Evolutionary conservation across 2,113 vertebrate genomes (phyloP).

Genomic region (Siniperca chuatsi): DNA sequence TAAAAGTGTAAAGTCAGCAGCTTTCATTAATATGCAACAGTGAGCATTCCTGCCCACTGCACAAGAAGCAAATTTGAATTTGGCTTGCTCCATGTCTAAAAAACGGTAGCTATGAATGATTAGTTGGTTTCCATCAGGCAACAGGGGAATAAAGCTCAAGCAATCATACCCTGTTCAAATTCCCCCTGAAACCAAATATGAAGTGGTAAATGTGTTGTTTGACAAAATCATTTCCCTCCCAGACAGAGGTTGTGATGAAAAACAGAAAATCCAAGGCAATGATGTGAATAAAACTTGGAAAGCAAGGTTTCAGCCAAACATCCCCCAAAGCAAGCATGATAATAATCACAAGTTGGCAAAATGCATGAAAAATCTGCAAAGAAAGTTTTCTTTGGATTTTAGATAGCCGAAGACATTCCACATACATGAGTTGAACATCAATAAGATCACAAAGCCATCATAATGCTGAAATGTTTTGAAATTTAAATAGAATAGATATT

Average conservation of each 20-base stretch:
- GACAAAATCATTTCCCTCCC: conserved; percentile 49
- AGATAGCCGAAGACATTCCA: conserved; percentile 84
- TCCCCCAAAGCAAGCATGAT: conserved; percentile 66
- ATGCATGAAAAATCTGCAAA: conserved; percentile 71
- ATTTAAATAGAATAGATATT: background rate
- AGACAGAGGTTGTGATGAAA: conserved; percentile 65
- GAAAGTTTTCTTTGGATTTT: conserved; percentile 77
- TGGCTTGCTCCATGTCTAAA: conserved; percentile 70
- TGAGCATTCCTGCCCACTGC: background rate
- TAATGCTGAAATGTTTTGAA: conserved; percentile 39
- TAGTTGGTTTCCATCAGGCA: conserved; percentile 82
- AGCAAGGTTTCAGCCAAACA: conserved; percentile 72
- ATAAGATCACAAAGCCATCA: conserved; percentile 78
- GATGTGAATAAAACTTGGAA: conserved; percentile 64
- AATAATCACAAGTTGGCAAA: conserved; percentile 62
- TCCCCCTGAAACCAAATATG: conserved; percentile 82
- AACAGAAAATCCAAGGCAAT: conserved; percentile 69
- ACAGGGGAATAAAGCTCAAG: conserved; percentile 78
- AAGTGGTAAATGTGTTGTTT: conserved; percentile 66
- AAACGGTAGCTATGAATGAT: conserved; percentile 70
- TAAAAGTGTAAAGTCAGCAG: background rate
- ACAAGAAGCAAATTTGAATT: conserved; percentile 35
- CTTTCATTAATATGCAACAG: conserved; percentile 17
- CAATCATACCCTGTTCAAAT: conserved; percentile 66
- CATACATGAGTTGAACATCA: conserved; percentile 72